Percentiles rank a stretch among this genome's conserved stretches.
Evolutionary conservation across 2,888 invertebrate species (phyloP).

Genomic region (Cactoblastis cactorum): DNA sequence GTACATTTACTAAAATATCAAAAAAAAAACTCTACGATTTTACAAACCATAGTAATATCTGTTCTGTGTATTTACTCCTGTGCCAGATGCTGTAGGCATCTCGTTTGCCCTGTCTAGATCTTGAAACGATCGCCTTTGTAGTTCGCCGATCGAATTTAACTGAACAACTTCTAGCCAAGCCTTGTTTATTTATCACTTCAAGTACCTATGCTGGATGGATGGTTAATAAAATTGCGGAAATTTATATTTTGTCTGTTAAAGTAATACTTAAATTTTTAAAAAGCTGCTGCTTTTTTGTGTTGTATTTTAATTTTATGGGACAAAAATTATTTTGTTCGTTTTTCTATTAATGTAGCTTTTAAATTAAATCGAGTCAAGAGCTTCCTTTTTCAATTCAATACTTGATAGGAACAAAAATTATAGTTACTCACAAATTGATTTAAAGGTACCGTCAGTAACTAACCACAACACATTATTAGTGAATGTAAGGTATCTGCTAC

Average conservation of each 20-base stretch:
- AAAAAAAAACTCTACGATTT: too few species aligned
- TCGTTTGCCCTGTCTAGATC: constrained; percentile 8
- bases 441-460: constrained; percentile 3
- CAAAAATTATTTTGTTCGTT: too few species aligned
- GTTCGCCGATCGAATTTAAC: constrained; percentile 5
- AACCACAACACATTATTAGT: neutral
- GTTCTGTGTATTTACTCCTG: too few species aligned
- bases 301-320: too few species aligned
- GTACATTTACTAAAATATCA: too few species aligned
- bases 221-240: neutral
- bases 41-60: too few species aligned
- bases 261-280: too few species aligned
- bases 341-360: too few species aligned
- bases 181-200: neutral
- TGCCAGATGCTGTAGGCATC: constrained; percentile 10
- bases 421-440: neutral
- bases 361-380: too few species aligned
- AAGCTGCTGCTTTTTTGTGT: too few species aligned
- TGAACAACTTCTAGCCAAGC: neutral
- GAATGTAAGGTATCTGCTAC: neutral
- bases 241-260: too few species aligned
- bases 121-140: neutral
- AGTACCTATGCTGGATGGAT: neutral
- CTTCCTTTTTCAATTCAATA: neutral
- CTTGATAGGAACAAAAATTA: neutral